Evolutionary conservation across 1,140 invertebrate species (phyloP), one percentile per base, ranked within the genome.

Genomic region (Bombus soroeensis): DNA sequence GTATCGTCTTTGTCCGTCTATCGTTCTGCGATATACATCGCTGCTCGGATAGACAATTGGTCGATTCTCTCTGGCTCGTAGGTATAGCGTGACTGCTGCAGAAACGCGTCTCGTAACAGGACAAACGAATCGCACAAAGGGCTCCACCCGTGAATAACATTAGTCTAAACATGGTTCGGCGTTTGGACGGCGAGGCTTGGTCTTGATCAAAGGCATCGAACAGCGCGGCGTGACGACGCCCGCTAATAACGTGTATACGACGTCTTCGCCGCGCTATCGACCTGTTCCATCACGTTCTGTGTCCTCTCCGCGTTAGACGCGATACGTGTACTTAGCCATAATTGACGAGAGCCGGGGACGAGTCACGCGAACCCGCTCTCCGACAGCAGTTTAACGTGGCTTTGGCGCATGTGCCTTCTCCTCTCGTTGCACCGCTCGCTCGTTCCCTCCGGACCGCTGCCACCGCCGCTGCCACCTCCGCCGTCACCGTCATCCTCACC

Each of bases 291-390:
- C 89, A 88, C 86, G 81, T 92, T 91, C 89, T 76, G 83, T 89
- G 88, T 93, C 91, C 88, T 91, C 75, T 80, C 59, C 82, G 86
- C 91, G 91, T 93, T 93, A 93, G 88, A 90, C 87, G 91, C 88
- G 90, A 90, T 93, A 92, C 81, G 89, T 92, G 92, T 94, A 93
- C 88, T 94, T 94, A 93, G 89, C 87, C 83, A 86, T 94, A 94
- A 94, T 94, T 94, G 93, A 93, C 91, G 90, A 91, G 91, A 91
- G 86, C 89, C 78, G 77, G 83, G 86, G 88, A 91, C 89, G 87
- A 90, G 92, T 93, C 93, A 93, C 93, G 93, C 91, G 87, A 93
- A 82, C 71, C 74, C 41, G 62, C 62, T 84, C 74, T 84, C 74
- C 81, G 75, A 59, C 47, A 78, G 41, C 82, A 75, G 82, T 62